A percentile compares a stretch with the other conserved stretches of the same genome.
Conservation (phyloP, 2,797 vertebrate species). For the Hypotaenidia philippensis region DNA sequence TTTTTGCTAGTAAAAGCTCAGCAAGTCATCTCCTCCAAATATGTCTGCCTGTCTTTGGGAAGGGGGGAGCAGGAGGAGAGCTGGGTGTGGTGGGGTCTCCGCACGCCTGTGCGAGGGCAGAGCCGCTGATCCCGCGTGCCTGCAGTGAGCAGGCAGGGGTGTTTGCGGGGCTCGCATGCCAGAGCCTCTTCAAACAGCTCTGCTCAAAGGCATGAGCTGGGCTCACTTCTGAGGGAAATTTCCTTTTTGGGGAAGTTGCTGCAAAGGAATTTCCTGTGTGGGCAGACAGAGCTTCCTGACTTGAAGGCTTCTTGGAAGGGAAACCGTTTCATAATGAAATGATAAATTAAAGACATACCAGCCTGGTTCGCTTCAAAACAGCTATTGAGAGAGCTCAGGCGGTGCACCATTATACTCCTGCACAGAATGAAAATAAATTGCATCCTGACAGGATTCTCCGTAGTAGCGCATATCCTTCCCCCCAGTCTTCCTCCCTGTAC, state of each 20-base stretch:
- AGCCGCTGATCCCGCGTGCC: background rate
- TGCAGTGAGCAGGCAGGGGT: slow-evolving; percentile 44
- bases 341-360: slow-evolving; percentile 86
- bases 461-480: slow-evolving; percentile 67
- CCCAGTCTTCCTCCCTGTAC: slow-evolving; percentile 28
- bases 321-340: slow-evolving; percentile 91
- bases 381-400: slow-evolving; percentile 77
- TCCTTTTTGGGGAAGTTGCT: slow-evolving; percentile 98
- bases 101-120: background rate
- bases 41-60: background rate
- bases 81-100: background rate
- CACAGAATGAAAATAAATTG: slow-evolving; percentile 81
- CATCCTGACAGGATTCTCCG: slow-evolving; percentile 80
- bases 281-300: slow-evolving; percentile 97
- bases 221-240: slow-evolving; percentile 94
- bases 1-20: background rate
- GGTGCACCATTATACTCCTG: slow-evolving; percentile 76
- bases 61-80: background rate
- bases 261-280: slow-evolving; percentile 99
- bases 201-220: slow-evolving; percentile 83
- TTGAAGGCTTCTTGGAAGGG: slow-evolving; percentile 95
- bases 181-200: slow-evolving; percentile 80
- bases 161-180: slow-evolving; percentile 71
- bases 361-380: slow-evolving; percentile 82
- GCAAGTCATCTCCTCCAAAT: background rate